Evolutionary conservation across 2,888 invertebrate species (phyloP), one percentile per base, ranked within the genome.

Genomic region (Dryocosmus kuriphilus): DNA sequence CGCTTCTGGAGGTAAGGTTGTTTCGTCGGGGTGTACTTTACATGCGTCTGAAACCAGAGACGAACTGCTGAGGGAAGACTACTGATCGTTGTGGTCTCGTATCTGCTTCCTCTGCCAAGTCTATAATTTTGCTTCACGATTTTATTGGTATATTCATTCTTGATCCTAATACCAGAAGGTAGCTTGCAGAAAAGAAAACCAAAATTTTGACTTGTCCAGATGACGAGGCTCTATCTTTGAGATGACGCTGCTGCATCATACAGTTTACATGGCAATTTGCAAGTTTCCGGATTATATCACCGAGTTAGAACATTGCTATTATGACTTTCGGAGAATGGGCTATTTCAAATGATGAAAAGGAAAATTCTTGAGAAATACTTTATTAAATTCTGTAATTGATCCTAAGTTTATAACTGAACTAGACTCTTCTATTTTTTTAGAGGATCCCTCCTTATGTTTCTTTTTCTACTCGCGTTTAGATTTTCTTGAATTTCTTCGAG

Each of bases 11-110:
- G 85, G 84, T 84, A 86, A 86, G 88, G 87, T 88, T 90, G 90
- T 90, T 90, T 89, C 89, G 86, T 86, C 85, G 88, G 76, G 81
- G 65, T 86, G 89, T 88, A 89, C 90, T 90, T 90, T 90, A 80
- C 89, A 90, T 90, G 89, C 89, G 89, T 90, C 88, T 89, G 89
- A 88, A 90, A 91, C 91, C 90, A 88, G 89, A 91, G 90, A 91
- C 90, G 90, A 89, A 91, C 90, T 90, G 89, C 90, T 90, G 86
- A 88, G 86, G 88, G 86, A 86, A 86, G 88, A 89, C 90, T 91
- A 91, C 91, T 91, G 91, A 91, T 91, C 90, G 90, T 89, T 90
- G 90, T 84, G 91, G 91, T 90, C 87, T 88, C 85, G 88, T 83
- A 85, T 84, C 78, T 77, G 81, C 80, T 80, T 81, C 79, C 81